Evolutionary conservation across 2,113 vertebrate genomes (phyloP).

Genomic region (Podarcis cretensis): DNA sequence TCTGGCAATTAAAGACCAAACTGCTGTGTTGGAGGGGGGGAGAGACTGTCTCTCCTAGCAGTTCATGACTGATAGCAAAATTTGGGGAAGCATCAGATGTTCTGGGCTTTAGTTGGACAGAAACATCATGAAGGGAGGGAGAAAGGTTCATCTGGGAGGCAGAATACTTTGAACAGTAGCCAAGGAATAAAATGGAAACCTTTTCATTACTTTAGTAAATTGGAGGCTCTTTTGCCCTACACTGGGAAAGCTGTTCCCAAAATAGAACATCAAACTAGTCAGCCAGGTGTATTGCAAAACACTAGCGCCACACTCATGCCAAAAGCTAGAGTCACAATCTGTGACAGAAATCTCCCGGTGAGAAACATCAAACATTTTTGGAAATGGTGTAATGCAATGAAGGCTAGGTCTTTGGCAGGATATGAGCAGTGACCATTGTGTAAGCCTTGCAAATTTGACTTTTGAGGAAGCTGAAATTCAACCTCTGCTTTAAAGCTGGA

Average conservation of each 20-base stretch:
- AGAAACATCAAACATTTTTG: background rate
- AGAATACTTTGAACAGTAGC: slow-evolving; percentile 34
- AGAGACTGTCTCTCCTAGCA: background rate
- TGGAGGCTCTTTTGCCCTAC: slow-evolving; percentile 7
- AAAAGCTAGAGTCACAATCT: background rate
- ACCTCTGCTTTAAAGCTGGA: background rate
- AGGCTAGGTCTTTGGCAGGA: background rate
- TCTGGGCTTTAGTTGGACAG: slow-evolving; percentile 2
- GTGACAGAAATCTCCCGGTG: background rate
- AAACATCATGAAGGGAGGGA: background rate
- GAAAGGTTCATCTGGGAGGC: background rate
- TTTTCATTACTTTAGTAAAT: background rate
- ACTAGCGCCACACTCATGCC: background rate
- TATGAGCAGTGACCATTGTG: background rate
- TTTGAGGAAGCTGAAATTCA: background rate
- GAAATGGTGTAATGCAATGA: background rate
- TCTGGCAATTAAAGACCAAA: background rate
- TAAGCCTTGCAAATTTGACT: background rate
- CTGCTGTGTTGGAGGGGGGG: background rate
- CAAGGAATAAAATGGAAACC: background rate
- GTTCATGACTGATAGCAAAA: background rate
- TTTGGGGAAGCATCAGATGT: background rate
- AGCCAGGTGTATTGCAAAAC: background rate
- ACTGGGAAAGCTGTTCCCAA: background rate
- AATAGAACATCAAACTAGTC: background rate